These are phyloP conservation scores for Setophaga kirtlandii DNA, from an alignment of 2,113 vertebrate species.

Conservation along the genomic window DNA sequence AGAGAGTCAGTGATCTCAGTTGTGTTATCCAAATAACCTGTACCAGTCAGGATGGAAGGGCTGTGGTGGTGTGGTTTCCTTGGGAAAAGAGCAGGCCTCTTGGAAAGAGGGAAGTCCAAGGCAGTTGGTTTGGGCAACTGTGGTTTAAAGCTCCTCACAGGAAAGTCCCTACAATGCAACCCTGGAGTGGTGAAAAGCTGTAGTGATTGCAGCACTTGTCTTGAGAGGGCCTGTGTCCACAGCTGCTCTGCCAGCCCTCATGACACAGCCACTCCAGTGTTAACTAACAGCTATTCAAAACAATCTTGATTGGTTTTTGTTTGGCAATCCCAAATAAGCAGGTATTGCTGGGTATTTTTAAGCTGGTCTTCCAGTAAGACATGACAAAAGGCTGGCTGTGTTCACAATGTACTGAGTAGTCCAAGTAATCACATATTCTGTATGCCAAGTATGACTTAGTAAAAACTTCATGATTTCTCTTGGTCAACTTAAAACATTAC, in stretches of 20 bases:
- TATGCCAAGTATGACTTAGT: neutral
- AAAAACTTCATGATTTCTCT: neutral
- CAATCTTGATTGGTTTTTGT: neutral
- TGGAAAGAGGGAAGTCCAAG: neutral
- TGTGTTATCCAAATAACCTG: neutral
- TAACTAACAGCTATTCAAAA: neutral
- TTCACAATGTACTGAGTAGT: neutral
- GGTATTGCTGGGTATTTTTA: neutral
- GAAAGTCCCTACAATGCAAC: neutral
- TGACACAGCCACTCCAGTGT: neutral
- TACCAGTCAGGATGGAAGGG: neutral
- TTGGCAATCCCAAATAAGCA: neutral
- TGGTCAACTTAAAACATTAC: neutral
- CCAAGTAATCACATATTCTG: neutral
- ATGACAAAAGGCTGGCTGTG: neutral
- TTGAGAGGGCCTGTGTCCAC: neutral
- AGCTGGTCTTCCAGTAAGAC: neutral
- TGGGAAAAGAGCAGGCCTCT: neutral
- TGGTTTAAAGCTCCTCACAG: neutral
- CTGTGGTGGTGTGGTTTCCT: neutral
- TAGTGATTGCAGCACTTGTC: neutral
- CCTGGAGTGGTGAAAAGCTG: rapidly evolving
- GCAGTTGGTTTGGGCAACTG: neutral
- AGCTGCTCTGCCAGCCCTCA: neutral
- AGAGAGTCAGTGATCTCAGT: neutral